phyloP scores from a whole-genome alignment of 2,113 vertebrate species.

The Brachyhypopomus occidentalis region DNA sequence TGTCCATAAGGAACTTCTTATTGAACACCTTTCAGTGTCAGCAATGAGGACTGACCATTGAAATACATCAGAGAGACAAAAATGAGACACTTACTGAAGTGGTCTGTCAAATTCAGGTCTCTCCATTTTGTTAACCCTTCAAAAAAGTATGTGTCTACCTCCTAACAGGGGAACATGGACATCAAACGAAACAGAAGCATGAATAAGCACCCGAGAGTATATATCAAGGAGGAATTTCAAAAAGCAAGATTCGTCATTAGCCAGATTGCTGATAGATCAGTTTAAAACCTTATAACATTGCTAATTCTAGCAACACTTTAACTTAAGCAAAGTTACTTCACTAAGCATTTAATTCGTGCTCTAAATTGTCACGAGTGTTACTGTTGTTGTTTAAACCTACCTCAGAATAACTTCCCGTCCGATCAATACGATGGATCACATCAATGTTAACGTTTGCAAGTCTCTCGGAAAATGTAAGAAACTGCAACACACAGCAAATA shows the following conservation, averaged over 20 bases:
- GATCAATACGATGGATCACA: slow-evolving; percentile 95
- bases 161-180: slow-evolving; percentile 67
- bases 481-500: slow-evolving; percentile 73
- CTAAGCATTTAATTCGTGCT: too few species aligned
- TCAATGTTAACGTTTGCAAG: slow-evolving; percentile 93
- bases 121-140: slow-evolving; percentile 95
- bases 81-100: slow-evolving; percentile 83
- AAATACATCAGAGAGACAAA: neutral
- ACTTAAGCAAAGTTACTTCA: too few species aligned
- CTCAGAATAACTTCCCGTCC: slow-evolving; percentile 87
- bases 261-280: neutral
- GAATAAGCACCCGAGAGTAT: neutral
- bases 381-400: slow-evolving; percentile 67
- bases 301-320: too few species aligned
- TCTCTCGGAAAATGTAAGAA: slow-evolving; percentile 94
- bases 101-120: slow-evolving; percentile 90
- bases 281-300: too few species aligned
- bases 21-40: neutral
- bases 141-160: slow-evolving; percentile 94
- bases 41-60: neutral
- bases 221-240: too few species aligned
- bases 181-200: neutral
- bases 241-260: too few species aligned
- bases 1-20: neutral
- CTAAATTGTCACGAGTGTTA: too few species aligned